phyloP scores from a whole-genome alignment of 2,797 vertebrate species.

The Sarcoramphus papa region DNA sequence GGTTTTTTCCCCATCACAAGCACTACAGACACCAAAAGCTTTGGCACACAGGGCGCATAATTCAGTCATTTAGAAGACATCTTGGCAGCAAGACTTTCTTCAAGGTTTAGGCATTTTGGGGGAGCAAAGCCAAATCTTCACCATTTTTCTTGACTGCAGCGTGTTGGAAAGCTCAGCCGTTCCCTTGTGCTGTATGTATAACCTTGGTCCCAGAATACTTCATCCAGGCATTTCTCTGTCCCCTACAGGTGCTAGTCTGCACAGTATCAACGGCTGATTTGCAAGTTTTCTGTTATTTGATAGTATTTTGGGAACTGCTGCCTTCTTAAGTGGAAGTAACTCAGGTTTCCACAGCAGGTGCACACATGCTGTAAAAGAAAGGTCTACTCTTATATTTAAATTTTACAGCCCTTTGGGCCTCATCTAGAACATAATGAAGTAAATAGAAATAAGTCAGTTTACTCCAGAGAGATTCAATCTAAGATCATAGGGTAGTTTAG shows the following conservation, averaged over 20 bases:
- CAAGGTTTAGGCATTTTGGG: not conserved
- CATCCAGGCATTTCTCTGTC: not conserved
- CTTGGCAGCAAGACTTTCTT: not conserved
- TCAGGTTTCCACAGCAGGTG: not conserved
- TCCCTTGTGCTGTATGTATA: not conserved
- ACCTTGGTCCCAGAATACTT: not conserved
- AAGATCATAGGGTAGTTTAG: not conserved
- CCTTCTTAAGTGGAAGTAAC: not conserved
- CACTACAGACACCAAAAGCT: not conserved
- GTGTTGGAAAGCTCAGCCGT: not conserved
- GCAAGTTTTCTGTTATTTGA: not conserved
- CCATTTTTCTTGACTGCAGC: not conserved
- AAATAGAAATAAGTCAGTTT: not conserved
- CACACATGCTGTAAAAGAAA: not conserved
- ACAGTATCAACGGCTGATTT: rapidly evolving
- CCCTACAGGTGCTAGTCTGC: not conserved
- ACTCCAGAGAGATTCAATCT: not conserved
- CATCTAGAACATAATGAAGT: not conserved
- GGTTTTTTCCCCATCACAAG: not conserved
- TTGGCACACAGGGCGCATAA: not conserved
- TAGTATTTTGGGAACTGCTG: not conserved
- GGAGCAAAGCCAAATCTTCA: not conserved
- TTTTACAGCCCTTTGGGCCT: not conserved
- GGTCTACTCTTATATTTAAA: not conserved
- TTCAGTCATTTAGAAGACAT: not conserved